Percentiles rank a stretch among this genome's conserved stretches.
phyloP scores from a whole-genome alignment of 2,888 invertebrate genomes.

The Auanema freiburgensis region DNA sequence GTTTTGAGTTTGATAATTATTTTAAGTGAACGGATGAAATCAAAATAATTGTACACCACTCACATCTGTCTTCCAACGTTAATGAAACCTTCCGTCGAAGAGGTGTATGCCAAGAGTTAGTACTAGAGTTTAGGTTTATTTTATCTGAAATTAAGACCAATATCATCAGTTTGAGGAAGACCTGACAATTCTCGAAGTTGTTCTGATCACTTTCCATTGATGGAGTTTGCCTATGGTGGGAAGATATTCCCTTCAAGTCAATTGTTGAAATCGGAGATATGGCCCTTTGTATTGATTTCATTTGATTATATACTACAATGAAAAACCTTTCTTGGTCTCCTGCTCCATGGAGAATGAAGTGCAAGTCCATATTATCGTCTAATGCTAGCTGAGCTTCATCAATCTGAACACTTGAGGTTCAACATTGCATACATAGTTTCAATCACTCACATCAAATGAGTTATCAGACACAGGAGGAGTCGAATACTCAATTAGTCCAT shows the following conservation, averaged over 20 bases:
- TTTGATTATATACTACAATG: no score
- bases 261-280: no score
- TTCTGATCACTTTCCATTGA: not conserved
- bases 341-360: slow-evolving; percentile 16
- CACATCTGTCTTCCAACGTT: slow-evolving; percentile 12
- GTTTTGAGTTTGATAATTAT: no score
- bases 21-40: no score
- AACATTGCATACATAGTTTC: not conserved
- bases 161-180: not conserved
- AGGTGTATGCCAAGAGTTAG: slow-evolving; percentile 39
- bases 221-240: no score
- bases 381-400: slow-evolving; percentile 11
- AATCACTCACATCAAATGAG: slow-evolving; percentile 33
- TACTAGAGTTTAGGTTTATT: slow-evolving; percentile 34
- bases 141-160: slow-evolving; percentile 12
- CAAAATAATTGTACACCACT: no score
- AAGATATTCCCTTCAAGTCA: no score
- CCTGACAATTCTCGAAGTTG: not conserved
- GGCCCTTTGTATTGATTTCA: no score
- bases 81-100: slow-evolving; percentile 17
- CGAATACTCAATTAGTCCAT: slow-evolving; percentile 78
- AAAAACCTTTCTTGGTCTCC: slow-evolving; percentile 3
- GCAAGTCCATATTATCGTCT: slow-evolving; percentile 12
- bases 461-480: slow-evolving; percentile 66
- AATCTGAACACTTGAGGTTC: slow-evolving; percentile 13